These are phyloP conservation scores for Amaurobius ferox DNA, from an alignment of 2,888 invertebrate genomes.

Conservation along the genomic window DNA sequence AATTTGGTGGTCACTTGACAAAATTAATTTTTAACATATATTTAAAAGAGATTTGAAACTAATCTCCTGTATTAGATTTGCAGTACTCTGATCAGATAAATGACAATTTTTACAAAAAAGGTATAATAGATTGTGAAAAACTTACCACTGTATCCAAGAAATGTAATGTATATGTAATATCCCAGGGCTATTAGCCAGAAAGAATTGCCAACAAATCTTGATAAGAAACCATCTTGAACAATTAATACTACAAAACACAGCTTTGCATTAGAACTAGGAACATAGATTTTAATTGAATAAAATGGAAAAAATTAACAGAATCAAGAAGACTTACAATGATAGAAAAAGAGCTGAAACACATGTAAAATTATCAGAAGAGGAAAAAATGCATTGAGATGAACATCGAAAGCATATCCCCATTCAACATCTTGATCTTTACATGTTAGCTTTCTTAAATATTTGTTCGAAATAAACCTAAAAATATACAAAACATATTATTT, in stretches of 20 bases:
- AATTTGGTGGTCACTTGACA: too few species aligned
- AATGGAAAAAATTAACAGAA: not conserved
- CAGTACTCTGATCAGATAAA: too few species aligned
- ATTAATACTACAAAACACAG: constrained; percentile 84
- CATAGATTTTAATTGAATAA: not conserved
- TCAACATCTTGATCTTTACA: constrained; percentile 87
- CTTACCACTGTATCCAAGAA: constrained; percentile 96
- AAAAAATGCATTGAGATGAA: constrained; percentile 98
- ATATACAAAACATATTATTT: constrained; percentile 23
- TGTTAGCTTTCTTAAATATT: constrained; percentile 84
- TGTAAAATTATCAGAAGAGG: constrained; percentile 96
- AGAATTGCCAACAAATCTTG: constrained; percentile 91
- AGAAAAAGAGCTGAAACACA: constrained; percentile 92
- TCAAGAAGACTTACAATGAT: constrained; percentile 79
- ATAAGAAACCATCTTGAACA: constrained; percentile 86
- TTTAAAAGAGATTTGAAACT: too few species aligned
- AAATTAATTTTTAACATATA: too few species aligned
- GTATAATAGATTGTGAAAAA: too few species aligned
- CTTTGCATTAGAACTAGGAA: not conserved
- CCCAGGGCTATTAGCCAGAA: constrained; percentile 93
- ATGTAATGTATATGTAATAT: constrained; percentile 97
- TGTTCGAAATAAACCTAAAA: constrained; percentile 88
- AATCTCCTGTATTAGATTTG: too few species aligned
- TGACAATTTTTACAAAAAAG: too few species aligned
- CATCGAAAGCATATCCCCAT: constrained; percentile 99